phyloP scores from a whole-genome alignment of 2,113 vertebrate genomes.

The Epinephelus fuscoguttatus region DNA sequence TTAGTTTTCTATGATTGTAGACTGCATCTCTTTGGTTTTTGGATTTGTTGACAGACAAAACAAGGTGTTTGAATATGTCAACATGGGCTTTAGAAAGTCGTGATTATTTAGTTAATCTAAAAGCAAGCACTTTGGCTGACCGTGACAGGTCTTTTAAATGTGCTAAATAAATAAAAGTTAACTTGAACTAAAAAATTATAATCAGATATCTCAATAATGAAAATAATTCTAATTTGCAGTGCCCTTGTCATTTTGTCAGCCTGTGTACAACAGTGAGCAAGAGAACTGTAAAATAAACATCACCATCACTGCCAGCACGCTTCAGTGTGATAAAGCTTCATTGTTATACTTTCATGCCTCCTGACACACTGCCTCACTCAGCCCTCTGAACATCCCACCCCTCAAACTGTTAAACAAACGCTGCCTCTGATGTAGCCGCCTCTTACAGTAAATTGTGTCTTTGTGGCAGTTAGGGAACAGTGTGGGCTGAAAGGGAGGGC shows the following conservation, averaged over 20 bases:
- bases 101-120: not conserved
- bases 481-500: constrained; percentile 23
- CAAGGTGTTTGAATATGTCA: not conserved
- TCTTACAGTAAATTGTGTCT: constrained; percentile 36
- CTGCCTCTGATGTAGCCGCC: constrained; percentile 36
- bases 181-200: not conserved
- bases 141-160: too few relatives aligned
- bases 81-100: not conserved
- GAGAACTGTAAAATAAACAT: not conserved
- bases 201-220: not conserved
- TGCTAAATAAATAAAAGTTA: too few relatives aligned
- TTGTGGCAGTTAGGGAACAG: constrained; percentile 47
- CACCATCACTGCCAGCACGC: not conserved
- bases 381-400: constrained; percentile 41
- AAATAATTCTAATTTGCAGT: not conserved
- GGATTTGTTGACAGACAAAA: not conserved
- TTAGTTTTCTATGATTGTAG: not conserved
- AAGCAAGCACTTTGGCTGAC: too few relatives aligned
- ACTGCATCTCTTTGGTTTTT: not conserved
- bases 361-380: constrained; percentile 14
- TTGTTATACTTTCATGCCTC: constrained; percentile 24
- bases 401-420: constrained; percentile 48
- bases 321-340: not conserved
- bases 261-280: not conserved
- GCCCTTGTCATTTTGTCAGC: constrained; percentile 8